These are phyloP conservation scores for Sterrhoptilus dennistouni DNA, from an alignment of 2,113 vertebrate genomes.

Conservation along the genomic window DNA sequence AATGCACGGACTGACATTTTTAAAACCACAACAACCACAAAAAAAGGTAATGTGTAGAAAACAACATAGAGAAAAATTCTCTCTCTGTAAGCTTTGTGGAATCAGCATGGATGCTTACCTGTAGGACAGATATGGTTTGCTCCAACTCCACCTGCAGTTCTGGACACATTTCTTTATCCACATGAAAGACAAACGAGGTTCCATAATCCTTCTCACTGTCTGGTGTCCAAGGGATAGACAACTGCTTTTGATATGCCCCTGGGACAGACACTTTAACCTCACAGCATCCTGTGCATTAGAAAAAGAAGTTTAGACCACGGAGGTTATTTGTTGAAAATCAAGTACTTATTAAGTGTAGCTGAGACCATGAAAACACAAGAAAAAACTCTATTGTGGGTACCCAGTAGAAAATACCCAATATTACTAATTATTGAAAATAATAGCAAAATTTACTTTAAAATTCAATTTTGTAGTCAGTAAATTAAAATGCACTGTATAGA, in stretches of 20 bases:
- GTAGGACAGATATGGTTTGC: slow-evolving; percentile 60
- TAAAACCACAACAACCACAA: neutral
- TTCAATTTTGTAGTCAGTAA: neutral
- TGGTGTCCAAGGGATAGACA: slow-evolving; percentile 45
- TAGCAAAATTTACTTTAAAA: neutral
- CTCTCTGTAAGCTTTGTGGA: neutral
- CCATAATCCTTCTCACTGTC: neutral
- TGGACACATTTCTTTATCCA: slow-evolving; percentile 66
- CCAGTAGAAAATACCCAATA: neutral
- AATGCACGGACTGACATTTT: neutral
- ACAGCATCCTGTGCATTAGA: slow-evolving; percentile 54
- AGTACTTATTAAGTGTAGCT: neutral
- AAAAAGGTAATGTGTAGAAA: rapidly evolving
- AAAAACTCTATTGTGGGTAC: neutral
- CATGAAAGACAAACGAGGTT: slow-evolving; percentile 70
- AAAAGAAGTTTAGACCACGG: neutral
- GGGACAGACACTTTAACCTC: slow-evolving; percentile 71
- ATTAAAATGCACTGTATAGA: neutral
- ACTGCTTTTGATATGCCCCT: slow-evolving; percentile 75
- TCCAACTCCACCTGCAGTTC: slow-evolving; percentile 63
- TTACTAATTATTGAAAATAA: neutral
- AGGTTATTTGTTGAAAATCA: neutral
- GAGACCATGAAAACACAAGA: neutral
- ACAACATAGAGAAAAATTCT: neutral
- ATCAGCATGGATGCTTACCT: slow-evolving; percentile 46